Conservation (phyloP, 2,113 vertebrate species). For the Geococcyx californianus region DNA sequence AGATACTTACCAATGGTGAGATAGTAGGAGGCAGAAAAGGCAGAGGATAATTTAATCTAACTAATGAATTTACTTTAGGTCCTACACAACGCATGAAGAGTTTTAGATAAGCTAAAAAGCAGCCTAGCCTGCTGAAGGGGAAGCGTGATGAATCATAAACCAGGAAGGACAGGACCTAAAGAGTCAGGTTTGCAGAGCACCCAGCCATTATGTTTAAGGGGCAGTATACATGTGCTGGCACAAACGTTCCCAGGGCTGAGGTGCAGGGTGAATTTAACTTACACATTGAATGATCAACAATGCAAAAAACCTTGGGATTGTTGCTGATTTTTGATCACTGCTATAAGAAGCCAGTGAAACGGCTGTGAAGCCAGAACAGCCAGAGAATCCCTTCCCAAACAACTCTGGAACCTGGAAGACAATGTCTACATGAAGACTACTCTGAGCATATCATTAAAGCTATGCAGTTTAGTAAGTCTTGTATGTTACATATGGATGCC, state of each 20-base stretch:
- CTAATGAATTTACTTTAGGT: background rate
- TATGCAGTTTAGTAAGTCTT: background rate
- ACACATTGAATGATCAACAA: background rate
- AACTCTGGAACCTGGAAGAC: background rate
- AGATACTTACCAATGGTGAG: background rate
- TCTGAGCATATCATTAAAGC: background rate
- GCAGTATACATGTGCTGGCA: background rate
- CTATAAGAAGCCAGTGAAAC: background rate
- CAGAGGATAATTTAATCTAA: background rate
- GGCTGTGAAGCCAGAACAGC: background rate
- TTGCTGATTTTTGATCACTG: background rate
- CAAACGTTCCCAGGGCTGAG: background rate
- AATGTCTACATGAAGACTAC: background rate
- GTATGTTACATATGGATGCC: background rate
- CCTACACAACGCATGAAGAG: background rate
- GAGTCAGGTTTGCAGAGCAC: background rate
- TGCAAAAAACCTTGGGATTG: background rate
- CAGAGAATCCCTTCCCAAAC: background rate
- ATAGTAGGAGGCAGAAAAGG: background rate
- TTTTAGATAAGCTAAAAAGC: background rate
- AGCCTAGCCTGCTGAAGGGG: background rate
- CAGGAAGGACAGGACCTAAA: background rate
- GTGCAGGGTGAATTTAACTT: background rate
- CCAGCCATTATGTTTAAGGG: background rate
- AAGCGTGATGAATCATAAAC: background rate